Base-by-base conservation (phyloP, 2,888 invertebrate species). In the Eugnorisma glareosa region DNA sequence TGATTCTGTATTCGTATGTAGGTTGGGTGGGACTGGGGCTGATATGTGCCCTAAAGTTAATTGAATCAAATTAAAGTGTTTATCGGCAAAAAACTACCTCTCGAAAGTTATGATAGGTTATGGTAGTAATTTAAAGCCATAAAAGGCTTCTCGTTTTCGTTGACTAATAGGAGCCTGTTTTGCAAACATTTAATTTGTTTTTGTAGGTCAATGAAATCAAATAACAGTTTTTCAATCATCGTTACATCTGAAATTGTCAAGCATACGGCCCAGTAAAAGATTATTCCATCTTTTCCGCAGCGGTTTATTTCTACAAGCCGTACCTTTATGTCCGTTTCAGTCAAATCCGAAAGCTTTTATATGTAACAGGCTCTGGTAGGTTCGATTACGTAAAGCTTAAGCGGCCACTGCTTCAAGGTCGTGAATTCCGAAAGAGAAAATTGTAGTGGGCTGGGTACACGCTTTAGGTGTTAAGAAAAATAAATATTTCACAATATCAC, bases 401-500 rank as follows among this genome's bases (percentile, higher is more conserved):
- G 45, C 40, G 71, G 37, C 59, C n/a, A 79, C 11, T 37, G n/a
- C 35, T 77, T 75, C 70, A 84, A 88, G 82, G 77, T 75, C 74
- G 66, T 64, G 77, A 73, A 81, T 79, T 69, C 70, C 51, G 45
- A 77, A 77, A 75, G 72, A 86, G 68, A 75, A 81, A 64, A 75
- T 73, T 75, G 37, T 75, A 28, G 67, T 77, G 8, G 59, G 48
- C 48, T 74, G 45, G 31, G 48, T 59, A 77, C 59, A 72, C 68
- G 63, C 24, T 77, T 77, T 73, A 35, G 70, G 69, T 75, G 72
- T 75, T 79, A 79, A 75, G 68, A 78, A 75, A 78, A 75, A 86
- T 71, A 82, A 73, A 85, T 85, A 83, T 87, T 87, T 84, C 68
- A 83, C 75, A 79, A 84, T 81, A 85, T 79, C 81, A 79, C 77